Evolutionary conservation across 2,888 invertebrate genomes (phyloP).

Genomic region (Amphipoea oculea): DNA sequence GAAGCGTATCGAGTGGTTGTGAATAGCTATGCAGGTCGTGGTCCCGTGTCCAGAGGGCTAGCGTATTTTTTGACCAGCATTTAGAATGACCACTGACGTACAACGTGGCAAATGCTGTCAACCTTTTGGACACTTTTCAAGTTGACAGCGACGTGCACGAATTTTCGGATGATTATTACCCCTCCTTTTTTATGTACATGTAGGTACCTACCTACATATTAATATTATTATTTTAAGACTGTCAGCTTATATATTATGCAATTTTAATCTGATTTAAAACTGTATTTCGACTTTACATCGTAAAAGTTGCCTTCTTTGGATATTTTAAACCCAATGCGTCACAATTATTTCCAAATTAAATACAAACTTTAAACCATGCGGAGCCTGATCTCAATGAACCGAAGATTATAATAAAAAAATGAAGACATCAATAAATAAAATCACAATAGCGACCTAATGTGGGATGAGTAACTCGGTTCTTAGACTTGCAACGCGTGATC

Average conservation of each 20-base stretch:
- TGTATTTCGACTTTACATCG: background rate
- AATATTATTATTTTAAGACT: background rate
- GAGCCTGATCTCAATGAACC: conserved; percentile 10
- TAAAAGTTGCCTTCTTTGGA: background rate
- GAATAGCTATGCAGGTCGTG: no score
- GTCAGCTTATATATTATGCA: background rate
- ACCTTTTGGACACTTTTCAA: background rate
- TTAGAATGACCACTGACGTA: background rate
- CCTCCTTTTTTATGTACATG: background rate
- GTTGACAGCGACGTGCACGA: background rate
- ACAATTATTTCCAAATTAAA: no score
- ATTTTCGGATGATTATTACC: background rate
- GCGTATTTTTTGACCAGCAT: background rate
- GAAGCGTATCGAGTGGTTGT: no score
- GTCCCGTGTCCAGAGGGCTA: background rate
- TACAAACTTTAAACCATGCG: no score
- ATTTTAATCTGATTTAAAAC: background rate
- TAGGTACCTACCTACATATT: no score
- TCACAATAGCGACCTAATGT: conserved; percentile 43
- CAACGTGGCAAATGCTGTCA: background rate
- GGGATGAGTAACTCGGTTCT: conserved; percentile 47
- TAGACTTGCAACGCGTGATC: conserved; percentile 53
- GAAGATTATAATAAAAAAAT: conserved; percentile 13
- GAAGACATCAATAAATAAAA: conserved; percentile 41
- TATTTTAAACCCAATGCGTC: conserved; percentile 6